Evolutionary conservation across 2,888 invertebrate species (phyloP), one percentile per base, ranked within the genome.

Genomic region (Chironomus riparius): DNA sequence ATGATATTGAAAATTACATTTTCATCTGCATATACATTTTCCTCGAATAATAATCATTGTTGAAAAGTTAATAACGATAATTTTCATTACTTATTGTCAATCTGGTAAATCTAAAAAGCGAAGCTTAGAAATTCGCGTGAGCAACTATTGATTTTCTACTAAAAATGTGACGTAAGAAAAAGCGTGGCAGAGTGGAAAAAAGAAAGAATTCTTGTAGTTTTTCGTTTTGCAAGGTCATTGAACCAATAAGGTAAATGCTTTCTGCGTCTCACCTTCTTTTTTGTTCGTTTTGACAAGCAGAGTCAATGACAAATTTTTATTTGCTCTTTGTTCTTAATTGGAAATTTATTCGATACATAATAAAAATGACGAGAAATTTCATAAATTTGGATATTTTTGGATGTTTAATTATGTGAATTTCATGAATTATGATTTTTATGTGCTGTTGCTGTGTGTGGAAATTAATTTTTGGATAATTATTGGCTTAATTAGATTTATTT

Each of bases 141-240:
- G 7, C n/a, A 4, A n/a, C 12, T 68, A 38, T 68, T 68, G 47
- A 65, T 65, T 65, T 65, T 24, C 10, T 24, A 24, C 18, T 21
- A 4, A 62, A 74, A 74, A 68, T 10, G 38, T 68, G 68, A 68
- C 65, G 74, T 68, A 74, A 74, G 74, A 68, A 74, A 74, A 74
- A 47, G 47, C 47, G 15, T n/a, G 13, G 13, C 38, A 38, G 38
- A 28, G 5, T 28, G 28, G 28, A 28, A 28, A 28, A 28, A 38
- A 38, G 4, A 38, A 38, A 71, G 22, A 68, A 73, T 22, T 15
- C 5, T 28, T 61, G 22, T 72, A 72, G 13, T 56, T 21, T 18
- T 62, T 47, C n/a, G 62, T 38, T 62, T 56, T 24, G 61, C 10
- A 48, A 68, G 74, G 65, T 74, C 21, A 61, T 68, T 74, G 74